Base-by-base conservation (phyloP, 2,797 vertebrate species). In the Taenioides sp. region DNA sequence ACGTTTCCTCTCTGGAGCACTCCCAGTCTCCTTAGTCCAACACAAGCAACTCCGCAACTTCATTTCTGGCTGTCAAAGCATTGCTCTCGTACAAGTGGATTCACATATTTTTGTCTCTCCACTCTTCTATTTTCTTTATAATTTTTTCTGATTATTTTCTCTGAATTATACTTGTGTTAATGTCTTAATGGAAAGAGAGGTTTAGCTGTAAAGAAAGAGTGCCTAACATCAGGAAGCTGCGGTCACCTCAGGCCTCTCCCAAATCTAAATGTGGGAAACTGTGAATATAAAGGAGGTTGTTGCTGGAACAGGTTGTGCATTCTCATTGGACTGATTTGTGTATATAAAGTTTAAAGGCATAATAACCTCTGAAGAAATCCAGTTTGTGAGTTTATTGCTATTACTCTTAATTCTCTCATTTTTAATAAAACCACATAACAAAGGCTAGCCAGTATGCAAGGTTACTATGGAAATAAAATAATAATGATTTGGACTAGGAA, bases 11-110 rank as follows among this genome's bases (percentile, higher is more conserved):
- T 73, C 81, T 88, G 85, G 87, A 91, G 69, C 63, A 4, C 79
- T 80, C 70, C 27, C 77, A 70, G 67, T 78, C 58, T 70, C 71
- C 59, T 28, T 50, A 65, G 54, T 93, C 88, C 83, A 93, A 85
- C 86, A 84, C 28, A 92, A 93, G 86, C 86, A 84, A 75, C 82
- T 89, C 80, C 43, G 60, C n/a, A n/a, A n/a, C 80, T 87, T 92
- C 76, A 80, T 77, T 85, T 84, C 76, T 80, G 86, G 72, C 79
- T 84, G 79, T 72, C 75, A 84, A 84, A 80, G 70, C 73, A 75
- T 40, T 65, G 60, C 65, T 65, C 52, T 62, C 52, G 55, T 76
- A 50, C 37, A 9, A 63, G 31, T 37, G n/a, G 67, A 40, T 61
- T 60, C 65, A 61, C 31, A 72, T 65, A 60, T 67, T 65, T 65